Percentiles rank a stretch among this genome's conserved stretches.
phyloP scores from a whole-genome alignment of 2,797 vertebrate species.

The Pipistrellus pygmaeus region DNA sequence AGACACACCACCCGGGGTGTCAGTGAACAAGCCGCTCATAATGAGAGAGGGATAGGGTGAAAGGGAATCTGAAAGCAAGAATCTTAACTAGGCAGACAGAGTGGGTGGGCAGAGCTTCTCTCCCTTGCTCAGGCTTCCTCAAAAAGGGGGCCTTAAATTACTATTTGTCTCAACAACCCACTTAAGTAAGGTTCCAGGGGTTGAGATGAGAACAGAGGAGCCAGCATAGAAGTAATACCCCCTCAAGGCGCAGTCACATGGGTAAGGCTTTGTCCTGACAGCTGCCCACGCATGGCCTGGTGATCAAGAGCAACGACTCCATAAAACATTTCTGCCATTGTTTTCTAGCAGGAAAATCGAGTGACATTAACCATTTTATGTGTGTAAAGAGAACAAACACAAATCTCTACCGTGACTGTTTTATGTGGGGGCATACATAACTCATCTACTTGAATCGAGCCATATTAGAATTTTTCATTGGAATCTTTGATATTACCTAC shows the following conservation, averaged over 20 bases:
- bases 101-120: background rate
- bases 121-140: background rate
- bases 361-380: conserved; percentile 53
- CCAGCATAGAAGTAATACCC: background rate
- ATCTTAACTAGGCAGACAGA: background rate
- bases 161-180: background rate
- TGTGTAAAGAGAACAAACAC: conserved; percentile 45
- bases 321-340: background rate
- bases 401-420: conserved; percentile 10
- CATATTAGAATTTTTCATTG: conserved; percentile 64
- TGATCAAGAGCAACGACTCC: background rate
- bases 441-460: conserved; percentile 52
- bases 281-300: background rate
- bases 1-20: background rate
- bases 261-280: background rate
- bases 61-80: background rate
- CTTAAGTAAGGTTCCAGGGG: conserved; percentile 23
- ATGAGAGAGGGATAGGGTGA: background rate
- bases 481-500: conserved; percentile 49
- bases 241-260: background rate
- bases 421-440: conserved; percentile 72
- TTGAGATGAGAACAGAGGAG: background rate
- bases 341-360: conserved; percentile 57
- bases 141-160: background rate
- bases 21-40: background rate